Percentiles rank a stretch among this genome's conserved stretches.
Evolutionary conservation across 2,113 vertebrate genomes (phyloP).

Genomic region (Buteo buteo): DNA sequence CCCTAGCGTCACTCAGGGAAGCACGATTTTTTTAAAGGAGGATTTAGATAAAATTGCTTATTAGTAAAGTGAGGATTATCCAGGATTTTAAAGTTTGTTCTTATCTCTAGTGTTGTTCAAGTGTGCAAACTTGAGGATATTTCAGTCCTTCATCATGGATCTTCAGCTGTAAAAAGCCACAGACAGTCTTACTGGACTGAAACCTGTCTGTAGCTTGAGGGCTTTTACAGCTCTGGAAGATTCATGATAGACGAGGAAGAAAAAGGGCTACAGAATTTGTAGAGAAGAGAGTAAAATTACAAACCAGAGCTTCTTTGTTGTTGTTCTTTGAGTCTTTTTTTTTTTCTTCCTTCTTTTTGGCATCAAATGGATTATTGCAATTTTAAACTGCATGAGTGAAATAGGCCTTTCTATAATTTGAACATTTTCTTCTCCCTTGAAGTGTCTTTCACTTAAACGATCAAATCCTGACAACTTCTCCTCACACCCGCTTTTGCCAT

Average conservation of each 20-base stretch:
- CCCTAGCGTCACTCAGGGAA: slow-evolving; percentile 15
- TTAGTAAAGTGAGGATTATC: slow-evolving; percentile 72
- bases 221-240: neutral
- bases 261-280: neutral
- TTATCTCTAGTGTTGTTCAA: slow-evolving; percentile 54
- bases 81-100: slow-evolving; percentile 70
- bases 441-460: neutral
- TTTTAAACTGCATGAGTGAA: neutral
- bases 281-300: neutral
- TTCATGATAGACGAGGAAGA: neutral
- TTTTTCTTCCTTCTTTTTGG: neutral
- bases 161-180: slow-evolving; percentile 2
- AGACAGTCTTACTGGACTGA: neutral
- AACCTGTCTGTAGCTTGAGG: neutral
- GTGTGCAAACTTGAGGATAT: slow-evolving; percentile 41
- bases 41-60: slow-evolving; percentile 74
- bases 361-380: slow-evolving; percentile 13
- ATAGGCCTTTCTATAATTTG: neutral
- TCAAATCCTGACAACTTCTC: slow-evolving; percentile 28
- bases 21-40: slow-evolving; percentile 50
- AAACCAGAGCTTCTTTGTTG: neutral
- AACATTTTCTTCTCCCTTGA: slow-evolving; percentile 21
- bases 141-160: slow-evolving; percentile 5
- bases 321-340: neutral
- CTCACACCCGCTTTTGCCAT: neutral